A percentile compares a stretch with the other conserved stretches of the same genome.
These are phyloP conservation scores for Drosophila borborema DNA, from an alignment of 2,888 invertebrate genomes.

Conservation along the genomic window DNA sequence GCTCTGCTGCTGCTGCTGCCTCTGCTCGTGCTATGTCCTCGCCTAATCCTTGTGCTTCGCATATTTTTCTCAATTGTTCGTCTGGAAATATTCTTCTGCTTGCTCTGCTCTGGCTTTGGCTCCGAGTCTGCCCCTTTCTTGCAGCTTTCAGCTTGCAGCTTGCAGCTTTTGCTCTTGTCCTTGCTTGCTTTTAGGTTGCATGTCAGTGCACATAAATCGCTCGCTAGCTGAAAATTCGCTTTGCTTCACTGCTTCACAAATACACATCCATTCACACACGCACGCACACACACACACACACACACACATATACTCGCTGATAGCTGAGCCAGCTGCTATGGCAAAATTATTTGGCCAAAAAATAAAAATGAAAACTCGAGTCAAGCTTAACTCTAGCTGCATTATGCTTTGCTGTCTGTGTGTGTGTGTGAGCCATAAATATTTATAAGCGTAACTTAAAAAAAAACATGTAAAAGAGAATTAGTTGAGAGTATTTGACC, in stretches of 20 bases:
- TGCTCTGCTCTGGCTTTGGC: background rate
- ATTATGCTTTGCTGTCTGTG: conserved; percentile 47
- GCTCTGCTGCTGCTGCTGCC: conserved; percentile 2
- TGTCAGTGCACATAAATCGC: conserved; percentile 79
- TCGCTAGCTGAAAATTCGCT: conserved; percentile 72
- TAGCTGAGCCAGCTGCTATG: conserved; percentile 37
- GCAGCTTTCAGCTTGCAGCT: conserved; percentile 4
- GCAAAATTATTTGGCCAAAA: conserved; percentile 71
- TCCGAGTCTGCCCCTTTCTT: conserved; percentile 22
- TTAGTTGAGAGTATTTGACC: background rate
- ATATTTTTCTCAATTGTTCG: conserved; percentile 77
- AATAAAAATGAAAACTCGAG: conserved; percentile 39
- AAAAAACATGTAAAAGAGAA: conserved; percentile 6
- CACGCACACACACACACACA: conserved; percentile 18
- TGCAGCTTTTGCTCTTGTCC: conserved; percentile 66
- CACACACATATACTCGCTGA: conserved; percentile 47
- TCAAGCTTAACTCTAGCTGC: conserved; percentile 63
- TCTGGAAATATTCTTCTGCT: conserved; percentile 49
- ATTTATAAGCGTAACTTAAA: conserved; percentile 71
- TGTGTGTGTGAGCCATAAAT: conserved; percentile 69
- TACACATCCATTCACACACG: conserved; percentile 37
- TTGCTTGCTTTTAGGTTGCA: conserved; percentile 74
- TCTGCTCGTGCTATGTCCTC: conserved; percentile 31
- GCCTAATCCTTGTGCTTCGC: conserved; percentile 74
- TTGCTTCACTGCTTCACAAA: conserved; percentile 72